Conservation (phyloP, 2,113 vertebrate species). For the Platichthys flesus region DNA sequence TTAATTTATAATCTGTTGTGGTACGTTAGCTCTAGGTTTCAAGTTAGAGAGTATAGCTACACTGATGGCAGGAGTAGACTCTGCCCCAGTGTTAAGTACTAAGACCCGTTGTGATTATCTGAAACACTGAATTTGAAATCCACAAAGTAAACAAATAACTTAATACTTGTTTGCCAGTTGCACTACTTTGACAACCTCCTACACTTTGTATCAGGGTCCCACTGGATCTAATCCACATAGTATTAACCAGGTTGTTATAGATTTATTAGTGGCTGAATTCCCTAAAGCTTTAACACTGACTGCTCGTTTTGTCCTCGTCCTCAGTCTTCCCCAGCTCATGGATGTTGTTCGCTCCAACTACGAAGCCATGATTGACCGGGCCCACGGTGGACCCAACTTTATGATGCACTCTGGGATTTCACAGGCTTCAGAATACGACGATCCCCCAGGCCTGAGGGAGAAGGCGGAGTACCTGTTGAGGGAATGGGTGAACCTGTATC, state of each 20-base stretch:
- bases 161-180: no score
- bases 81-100: no score
- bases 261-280: not conserved
- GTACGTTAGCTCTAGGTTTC: not conserved
- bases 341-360: constrained; percentile 98
- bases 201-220: no score
- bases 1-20: not conserved
- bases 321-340: constrained; percentile 97
- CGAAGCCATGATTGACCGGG: constrained; percentile 98
- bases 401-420: constrained; percentile 99
- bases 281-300: not conserved
- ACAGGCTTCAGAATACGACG: constrained; percentile 98
- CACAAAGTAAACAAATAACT: no score
- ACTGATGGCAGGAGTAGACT: not conserved
- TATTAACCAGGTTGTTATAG: not conserved
- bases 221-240: no score
- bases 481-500: constrained; percentile 99
- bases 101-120: no score
- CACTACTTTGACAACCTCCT: no score
- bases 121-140: no score
- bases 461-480: constrained; percentile 98
- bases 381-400: constrained; percentile 97
- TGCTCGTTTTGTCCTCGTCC: not conserved
- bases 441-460: constrained; percentile 96
- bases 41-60: not conserved